Percentiles rank a stretch among this genome's conserved stretches.
Evolutionary conservation across 2,888 invertebrate species (phyloP).

Genomic region (Mycalesis mineus): DNA sequence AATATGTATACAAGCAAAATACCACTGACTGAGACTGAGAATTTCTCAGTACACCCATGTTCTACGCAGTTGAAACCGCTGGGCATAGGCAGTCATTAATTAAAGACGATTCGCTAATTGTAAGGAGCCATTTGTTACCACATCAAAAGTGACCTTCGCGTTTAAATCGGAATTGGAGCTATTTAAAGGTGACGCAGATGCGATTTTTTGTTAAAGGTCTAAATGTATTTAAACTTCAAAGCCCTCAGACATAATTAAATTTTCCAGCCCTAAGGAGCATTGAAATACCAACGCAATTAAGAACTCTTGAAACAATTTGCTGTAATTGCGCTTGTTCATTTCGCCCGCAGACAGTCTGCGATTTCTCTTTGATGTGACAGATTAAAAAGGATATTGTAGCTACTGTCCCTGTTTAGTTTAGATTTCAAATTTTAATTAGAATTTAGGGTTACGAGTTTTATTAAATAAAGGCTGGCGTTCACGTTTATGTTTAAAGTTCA

Average conservation of each 20-base stretch:
- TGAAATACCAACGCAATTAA: slow-evolving; percentile 32
- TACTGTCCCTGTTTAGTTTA: neutral
- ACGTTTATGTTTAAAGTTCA: no score
- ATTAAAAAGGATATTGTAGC: slow-evolving; percentile 12
- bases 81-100: no score
- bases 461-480: neutral
- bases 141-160: no score
- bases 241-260: slow-evolving; percentile 25
- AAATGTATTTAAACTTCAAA: slow-evolving; percentile 20
- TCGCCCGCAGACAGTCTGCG: slow-evolving; percentile 28
- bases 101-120: no score
- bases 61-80: no score
- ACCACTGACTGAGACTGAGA: no score
- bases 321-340: slow-evolving; percentile 32
- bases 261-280: slow-evolving; percentile 27
- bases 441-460: neutral
- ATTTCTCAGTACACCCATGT: no score
- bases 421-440: slow-evolving; percentile 7
- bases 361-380: slow-evolving; percentile 28
- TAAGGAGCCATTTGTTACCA: no score
- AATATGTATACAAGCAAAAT: no score
- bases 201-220: neutral
- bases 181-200: neutral
- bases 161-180: neutral
- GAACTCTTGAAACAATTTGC: slow-evolving; percentile 31